Conservation (phyloP, 2,113 vertebrate species). For the Mustela nigripes region DNA sequence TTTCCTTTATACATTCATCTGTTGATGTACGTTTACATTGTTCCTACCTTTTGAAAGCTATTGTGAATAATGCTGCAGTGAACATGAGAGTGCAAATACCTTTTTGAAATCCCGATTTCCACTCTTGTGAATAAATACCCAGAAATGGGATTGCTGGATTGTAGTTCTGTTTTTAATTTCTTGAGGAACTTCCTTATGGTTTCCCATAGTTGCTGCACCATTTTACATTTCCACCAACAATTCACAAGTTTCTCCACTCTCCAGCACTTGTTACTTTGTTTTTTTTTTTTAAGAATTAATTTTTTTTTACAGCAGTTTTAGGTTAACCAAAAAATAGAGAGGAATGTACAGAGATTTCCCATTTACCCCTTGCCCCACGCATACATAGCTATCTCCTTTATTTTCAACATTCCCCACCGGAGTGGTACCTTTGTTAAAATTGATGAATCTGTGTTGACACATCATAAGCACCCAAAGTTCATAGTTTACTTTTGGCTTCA, state of each 20-base stretch:
- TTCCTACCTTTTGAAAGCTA: constrained; percentile 12
- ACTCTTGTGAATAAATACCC: neutral
- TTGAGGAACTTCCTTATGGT: neutral
- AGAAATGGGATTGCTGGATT: neutral
- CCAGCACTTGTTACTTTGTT: neutral
- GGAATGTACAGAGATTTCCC: neutral
- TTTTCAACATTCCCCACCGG: neutral
- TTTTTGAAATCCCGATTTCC: constrained; percentile 1
- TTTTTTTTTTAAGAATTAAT: neutral
- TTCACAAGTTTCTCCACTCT: neutral
- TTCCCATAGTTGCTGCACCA: neutral
- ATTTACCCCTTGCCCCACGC: neutral
- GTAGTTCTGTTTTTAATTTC: neutral
- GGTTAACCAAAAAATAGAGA: neutral
- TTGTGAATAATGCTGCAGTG: constrained; percentile 48
- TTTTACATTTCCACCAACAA: neutral
- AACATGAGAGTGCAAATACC: neutral
- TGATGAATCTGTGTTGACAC: neutral
- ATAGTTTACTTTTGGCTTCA: constrained; percentile 2
- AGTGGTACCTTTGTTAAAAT: neutral
- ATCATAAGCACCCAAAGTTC: neutral
- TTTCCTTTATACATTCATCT: constrained; percentile 23
- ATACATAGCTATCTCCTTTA: neutral
- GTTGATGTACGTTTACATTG: neutral
- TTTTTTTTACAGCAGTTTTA: neutral